phyloP scores from a whole-genome alignment of 2,797 vertebrate genomes.

The Graptemys geographica region DNA sequence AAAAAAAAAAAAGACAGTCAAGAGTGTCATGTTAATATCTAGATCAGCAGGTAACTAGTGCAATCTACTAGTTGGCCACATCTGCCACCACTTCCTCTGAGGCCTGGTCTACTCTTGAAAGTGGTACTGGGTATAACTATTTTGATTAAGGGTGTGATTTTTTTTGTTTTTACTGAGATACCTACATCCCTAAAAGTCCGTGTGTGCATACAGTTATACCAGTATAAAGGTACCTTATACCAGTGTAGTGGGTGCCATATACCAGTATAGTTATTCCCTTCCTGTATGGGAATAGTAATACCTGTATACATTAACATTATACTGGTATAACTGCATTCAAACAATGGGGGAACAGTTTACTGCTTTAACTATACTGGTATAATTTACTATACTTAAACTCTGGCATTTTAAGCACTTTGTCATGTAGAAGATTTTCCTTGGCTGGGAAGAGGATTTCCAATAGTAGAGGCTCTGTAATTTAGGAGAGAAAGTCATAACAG shows the following conservation, averaged over 20 bases:
- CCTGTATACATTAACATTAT: background rate
- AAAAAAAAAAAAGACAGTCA: background rate
- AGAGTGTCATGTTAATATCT: background rate
- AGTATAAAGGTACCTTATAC: background rate
- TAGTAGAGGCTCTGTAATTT: conserved; percentile 14
- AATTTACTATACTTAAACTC: background rate
- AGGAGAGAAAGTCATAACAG: background rate
- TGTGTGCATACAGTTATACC: background rate
- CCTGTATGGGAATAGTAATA: background rate
- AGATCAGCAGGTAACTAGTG: background rate
- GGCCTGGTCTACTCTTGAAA: background rate
- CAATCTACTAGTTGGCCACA: background rate
- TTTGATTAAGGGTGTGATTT: background rate
- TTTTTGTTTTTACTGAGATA: background rate
- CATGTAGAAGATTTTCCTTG: background rate
- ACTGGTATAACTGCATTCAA: background rate
- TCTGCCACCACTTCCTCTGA: background rate
- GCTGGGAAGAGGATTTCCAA: conserved; percentile 18
- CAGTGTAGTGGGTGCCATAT: background rate
- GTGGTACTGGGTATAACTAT: background rate
- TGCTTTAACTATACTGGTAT: background rate
- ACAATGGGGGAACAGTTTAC: background rate
- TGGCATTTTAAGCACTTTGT: conserved; percentile 23
- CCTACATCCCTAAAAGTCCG: background rate
- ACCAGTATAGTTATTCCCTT: background rate